These are phyloP conservation scores for Brachymystax lenok DNA, from an alignment of 2,797 vertebrate species.

Conservation along the genomic window DNA sequence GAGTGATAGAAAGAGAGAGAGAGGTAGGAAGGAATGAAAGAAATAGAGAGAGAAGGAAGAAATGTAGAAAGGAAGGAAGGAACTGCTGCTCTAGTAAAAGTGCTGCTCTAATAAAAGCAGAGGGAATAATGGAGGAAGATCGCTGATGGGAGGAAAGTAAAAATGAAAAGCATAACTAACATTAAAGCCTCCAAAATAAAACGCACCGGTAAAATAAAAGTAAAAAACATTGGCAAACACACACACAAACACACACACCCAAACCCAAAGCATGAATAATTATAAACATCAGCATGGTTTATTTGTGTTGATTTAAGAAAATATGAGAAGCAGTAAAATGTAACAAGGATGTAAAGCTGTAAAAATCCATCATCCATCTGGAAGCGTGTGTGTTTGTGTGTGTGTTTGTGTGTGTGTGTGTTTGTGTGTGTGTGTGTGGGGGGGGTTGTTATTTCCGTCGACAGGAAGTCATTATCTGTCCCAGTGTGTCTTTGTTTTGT, in stretches of 20 bases:
- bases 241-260: not conserved
- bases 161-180: constrained; percentile 53
- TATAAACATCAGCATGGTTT: constrained; percentile 61
- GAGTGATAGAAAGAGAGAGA: not conserved
- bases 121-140: constrained; percentile 33
- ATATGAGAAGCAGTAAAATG: constrained; percentile 68
- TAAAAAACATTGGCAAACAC: not conserved
- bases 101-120: constrained; percentile 35
- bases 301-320: constrained; percentile 75
- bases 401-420: not conserved
- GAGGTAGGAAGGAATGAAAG: not conserved
- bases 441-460: constrained; percentile 1
- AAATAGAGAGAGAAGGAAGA: not conserved
- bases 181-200: constrained; percentile 46
- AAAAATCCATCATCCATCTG: constrained; percentile 61
- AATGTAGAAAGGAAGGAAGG: constrained; percentile 1
- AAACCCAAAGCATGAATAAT: constrained; percentile 58
- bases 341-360: constrained; percentile 69
- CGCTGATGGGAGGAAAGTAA: constrained; percentile 47
- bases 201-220: constrained; percentile 14
- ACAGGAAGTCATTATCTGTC: constrained; percentile 24
- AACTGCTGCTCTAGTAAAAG: constrained; percentile 34
- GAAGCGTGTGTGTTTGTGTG: not conserved
- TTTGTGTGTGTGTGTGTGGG: not conserved
- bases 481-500: constrained; percentile 18